Evolutionary conservation across 2,113 vertebrate species (phyloP).

Genomic region (Macaca mulatta): DNA sequence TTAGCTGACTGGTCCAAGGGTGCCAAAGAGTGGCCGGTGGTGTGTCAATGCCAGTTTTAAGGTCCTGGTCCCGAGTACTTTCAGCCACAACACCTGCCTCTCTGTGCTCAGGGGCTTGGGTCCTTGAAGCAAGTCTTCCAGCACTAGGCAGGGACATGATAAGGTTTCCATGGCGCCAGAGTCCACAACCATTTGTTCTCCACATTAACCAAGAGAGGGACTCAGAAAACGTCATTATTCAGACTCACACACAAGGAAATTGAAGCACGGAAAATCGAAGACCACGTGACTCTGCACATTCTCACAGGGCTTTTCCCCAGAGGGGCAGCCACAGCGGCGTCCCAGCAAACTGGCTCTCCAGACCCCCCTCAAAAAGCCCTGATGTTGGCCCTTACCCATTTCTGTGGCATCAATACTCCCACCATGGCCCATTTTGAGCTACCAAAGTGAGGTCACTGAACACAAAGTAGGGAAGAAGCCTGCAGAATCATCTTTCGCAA

Average conservation of each 20-base stretch:
- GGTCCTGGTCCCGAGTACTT: rapidly evolving
- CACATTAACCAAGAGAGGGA: rapidly evolving
- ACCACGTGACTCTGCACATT: rapidly evolving
- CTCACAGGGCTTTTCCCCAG: not conserved
- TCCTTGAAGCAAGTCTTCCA: not conserved
- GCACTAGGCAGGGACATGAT: rapidly evolving
- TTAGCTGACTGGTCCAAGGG: not conserved
- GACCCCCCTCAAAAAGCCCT: too few species aligned
- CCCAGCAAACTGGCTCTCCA: not conserved
- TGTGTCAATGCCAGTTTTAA: too few species aligned
- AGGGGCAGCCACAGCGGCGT: rapidly evolving
- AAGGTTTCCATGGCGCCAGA: rapidly evolving
- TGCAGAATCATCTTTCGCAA: not conserved
- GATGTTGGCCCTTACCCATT: not conserved
- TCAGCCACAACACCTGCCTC: rapidly evolving
- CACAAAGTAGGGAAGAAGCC: not conserved
- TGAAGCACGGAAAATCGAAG: rapidly evolving
- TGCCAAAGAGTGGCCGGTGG: not conserved
- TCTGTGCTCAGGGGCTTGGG: rapidly evolving
- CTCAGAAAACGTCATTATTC: not conserved
- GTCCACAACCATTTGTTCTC: not conserved
- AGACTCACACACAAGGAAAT: not conserved
- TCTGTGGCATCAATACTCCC: not conserved
- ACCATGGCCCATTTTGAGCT: rapidly evolving
- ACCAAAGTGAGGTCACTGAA: not conserved